Conservation (phyloP, 2,113 vertebrate species). For the Zapus hudsonius region DNA sequence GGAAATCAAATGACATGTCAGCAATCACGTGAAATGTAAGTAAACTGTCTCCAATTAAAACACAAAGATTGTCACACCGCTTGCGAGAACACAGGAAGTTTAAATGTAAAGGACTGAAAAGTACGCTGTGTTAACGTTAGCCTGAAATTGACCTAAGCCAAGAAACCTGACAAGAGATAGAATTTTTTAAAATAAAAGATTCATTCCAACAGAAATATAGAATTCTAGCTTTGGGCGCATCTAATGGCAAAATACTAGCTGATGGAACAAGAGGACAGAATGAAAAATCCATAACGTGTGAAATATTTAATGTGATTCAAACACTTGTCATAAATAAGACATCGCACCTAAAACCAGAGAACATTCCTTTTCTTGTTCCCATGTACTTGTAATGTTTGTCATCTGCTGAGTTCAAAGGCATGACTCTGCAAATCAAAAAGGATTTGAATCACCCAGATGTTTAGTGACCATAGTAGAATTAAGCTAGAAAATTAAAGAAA, state of each 20-base stretch:
- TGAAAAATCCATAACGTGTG: not conserved
- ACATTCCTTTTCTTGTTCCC: not conserved
- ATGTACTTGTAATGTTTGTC: not conserved
- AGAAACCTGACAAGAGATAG: not conserved
- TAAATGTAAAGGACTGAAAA: not conserved
- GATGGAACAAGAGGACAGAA: not conserved
- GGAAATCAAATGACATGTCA: not conserved
- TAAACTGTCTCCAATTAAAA: not conserved
- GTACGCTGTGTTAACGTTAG: not conserved
- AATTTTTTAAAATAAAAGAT: not conserved
- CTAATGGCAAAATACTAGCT: not conserved
- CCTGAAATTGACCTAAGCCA: not conserved
- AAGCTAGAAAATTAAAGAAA: conserved; percentile 5
- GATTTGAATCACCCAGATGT: not conserved
- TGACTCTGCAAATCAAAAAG: not conserved
- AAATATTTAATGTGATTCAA: not conserved
- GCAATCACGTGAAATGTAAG: not conserved
- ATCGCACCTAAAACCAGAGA: not conserved
- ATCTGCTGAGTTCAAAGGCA: not conserved
- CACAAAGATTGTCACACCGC: not conserved
- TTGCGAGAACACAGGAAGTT: not conserved
- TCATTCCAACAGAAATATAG: not conserved
- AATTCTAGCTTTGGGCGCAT: not conserved
- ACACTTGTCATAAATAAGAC: not conserved
- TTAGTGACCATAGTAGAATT: not conserved